Conservation (phyloP, 1,140 invertebrate genomes). For the Micrasema longulum region DNA sequence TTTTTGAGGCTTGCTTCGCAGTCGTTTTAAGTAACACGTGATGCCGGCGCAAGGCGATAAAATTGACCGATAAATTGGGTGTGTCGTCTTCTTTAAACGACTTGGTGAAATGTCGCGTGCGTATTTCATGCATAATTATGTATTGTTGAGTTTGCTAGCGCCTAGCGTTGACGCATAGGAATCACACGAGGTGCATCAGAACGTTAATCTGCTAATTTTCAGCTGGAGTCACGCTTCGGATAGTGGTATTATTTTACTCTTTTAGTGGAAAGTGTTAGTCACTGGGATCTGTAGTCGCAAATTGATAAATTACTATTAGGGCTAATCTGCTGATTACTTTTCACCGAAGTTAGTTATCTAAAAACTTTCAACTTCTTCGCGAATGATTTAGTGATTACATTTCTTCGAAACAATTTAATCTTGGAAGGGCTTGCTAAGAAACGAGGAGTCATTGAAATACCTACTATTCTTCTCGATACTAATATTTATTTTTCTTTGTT, state of each 20-base stretch:
- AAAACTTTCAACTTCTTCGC: no score
- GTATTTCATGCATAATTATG: no score
- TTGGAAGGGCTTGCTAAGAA: not conserved
- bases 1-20: no score
- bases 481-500: constrained; percentile 57
- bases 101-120: no score
- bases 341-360: constrained; percentile 25
- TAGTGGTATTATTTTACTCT: constrained; percentile 12
- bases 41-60: no score
- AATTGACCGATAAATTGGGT: no score
- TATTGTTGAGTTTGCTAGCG: constrained; percentile 6
- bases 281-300: constrained; percentile 4
- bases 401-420: constrained; percentile 1
- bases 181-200: constrained; percentile 40
- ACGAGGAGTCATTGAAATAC: constrained; percentile 12
- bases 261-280: constrained; percentile 34
- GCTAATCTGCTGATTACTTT: constrained; percentile 36
- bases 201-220: constrained; percentile 27
- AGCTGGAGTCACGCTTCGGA: constrained; percentile 1
- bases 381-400: not conserved
- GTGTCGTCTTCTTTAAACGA: no score
- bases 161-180: constrained; percentile 27
- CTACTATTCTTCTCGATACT: constrained; percentile 8
- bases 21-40: no score
- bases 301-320: constrained; percentile 17